Percentiles rank a stretch among this genome's conserved stretches.
Evolutionary conservation across 37 sponge, comb jelly and placozoan genomes (phyloP).

Genomic region (Corticium candelabrum): DNA sequence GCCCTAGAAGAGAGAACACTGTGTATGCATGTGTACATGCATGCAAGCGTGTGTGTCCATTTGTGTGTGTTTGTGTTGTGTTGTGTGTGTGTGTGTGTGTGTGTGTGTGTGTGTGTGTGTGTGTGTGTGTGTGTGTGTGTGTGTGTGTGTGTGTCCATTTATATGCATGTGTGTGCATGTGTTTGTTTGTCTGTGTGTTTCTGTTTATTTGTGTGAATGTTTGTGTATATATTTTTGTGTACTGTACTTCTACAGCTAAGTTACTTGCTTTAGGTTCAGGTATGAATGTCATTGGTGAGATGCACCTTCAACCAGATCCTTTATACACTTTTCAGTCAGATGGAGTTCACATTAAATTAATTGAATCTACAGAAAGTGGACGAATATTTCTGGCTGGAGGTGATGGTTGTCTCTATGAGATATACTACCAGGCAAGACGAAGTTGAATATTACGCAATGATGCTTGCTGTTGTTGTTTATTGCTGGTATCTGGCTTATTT

Average conservation of each 20-base stretch:
- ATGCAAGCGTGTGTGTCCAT: neutral
- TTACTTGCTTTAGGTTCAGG: conserved; percentile 3
- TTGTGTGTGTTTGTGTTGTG: too few relatives aligned
- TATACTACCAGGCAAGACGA: conserved; percentile 69
- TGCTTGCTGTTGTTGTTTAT: too few relatives aligned
- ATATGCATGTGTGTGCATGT: too few relatives aligned
- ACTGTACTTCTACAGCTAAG: too few relatives aligned
- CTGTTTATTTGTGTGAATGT: too few relatives aligned
- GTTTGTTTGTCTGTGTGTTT: too few relatives aligned
- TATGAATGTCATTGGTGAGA: conserved; percentile 45
- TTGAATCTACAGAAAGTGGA: conserved; percentile 40
- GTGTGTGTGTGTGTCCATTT: too few relatives aligned
- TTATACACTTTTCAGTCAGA: conserved; percentile 83
- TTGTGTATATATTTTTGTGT: too few relatives aligned
- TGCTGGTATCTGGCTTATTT: too few relatives aligned
- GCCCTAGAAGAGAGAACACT: too few relatives aligned
- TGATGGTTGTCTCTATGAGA: conserved; percentile 89
- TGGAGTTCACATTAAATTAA: conserved; percentile 50
- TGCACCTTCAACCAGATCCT: conserved; percentile 94
- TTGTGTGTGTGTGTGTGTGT: conserved; percentile 12
- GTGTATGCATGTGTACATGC: neutral
- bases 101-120: conserved; percentile 12
- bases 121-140: neutral
- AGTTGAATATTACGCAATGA: too few relatives aligned
- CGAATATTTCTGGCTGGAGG: conserved; percentile 79